A percentile compares a stretch with the other conserved stretches of the same genome.
Evolutionary conservation across 1,140 invertebrate species (phyloP).

Genomic region (Drosophila novamexicana): DNA sequence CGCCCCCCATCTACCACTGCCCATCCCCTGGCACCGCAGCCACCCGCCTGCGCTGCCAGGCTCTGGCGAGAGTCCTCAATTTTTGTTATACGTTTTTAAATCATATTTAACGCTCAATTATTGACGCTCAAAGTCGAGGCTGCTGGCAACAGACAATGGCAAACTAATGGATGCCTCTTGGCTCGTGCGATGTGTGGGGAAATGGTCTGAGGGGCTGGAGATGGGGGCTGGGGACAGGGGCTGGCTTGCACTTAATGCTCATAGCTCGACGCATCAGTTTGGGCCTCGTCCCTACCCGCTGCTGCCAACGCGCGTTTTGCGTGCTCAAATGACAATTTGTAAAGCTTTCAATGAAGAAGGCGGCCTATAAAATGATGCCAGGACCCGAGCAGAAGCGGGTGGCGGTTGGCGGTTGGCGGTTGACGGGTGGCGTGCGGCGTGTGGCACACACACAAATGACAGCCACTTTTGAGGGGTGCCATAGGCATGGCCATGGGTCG

Average conservation of each 20-base stretch:
- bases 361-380: slow-evolving; percentile 65
- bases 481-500: neutral
- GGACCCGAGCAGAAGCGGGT: neutral
- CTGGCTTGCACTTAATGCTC: slow-evolving; percentile 7
- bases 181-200: neutral
- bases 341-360: slow-evolving; percentile 70
- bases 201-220: neutral
- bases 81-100: slow-evolving; percentile 56
- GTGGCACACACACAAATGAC: slow-evolving; percentile 46
- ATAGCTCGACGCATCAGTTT: slow-evolving; percentile 13
- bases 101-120: slow-evolving; percentile 83
- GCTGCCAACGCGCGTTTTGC: neutral
- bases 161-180: slow-evolving; percentile 67
- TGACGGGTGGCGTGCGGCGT: neutral
- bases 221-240: too few species aligned
- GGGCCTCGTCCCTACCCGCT: neutral
- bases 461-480: slow-evolving; percentile 41
- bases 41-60: too few species aligned
- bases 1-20: neutral
- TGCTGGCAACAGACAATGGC: slow-evolving; percentile 69
- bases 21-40: neutral
- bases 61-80: neutral
- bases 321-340: slow-evolving; percentile 79
- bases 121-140: slow-evolving; percentile 75
- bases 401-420: too few species aligned